Conservation (phyloP, 2,113 vertebrate genomes). For the Noctilio leporinus region DNA sequence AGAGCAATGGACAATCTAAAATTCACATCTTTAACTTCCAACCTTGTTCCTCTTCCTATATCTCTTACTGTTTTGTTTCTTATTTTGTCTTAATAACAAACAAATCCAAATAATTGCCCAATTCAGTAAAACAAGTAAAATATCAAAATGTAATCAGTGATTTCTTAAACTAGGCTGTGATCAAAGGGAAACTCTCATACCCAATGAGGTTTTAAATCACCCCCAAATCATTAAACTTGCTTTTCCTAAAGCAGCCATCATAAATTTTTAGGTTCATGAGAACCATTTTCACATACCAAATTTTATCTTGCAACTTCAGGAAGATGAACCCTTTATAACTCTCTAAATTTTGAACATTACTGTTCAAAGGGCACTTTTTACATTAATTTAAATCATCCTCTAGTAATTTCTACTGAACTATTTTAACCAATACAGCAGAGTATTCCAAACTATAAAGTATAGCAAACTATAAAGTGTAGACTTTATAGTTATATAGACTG, state of each 20-base stretch:
- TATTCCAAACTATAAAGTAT: neutral
- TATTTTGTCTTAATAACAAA: neutral
- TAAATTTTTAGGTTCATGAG: neutral
- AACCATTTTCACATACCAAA: neutral
- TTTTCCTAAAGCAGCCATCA: neutral
- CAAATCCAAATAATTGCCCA: neutral
- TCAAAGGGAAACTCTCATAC: neutral
- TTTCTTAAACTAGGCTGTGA: slow-evolving; percentile 4
- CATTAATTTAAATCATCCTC: neutral
- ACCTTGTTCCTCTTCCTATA: neutral
- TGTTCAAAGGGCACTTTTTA: neutral
- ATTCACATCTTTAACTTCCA: neutral
- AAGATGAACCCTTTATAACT: neutral
- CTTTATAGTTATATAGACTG: neutral
- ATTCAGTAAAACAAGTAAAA: neutral
- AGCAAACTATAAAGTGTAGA: neutral
- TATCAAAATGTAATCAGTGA: neutral
- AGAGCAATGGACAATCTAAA: neutral
- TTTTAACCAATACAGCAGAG: neutral
- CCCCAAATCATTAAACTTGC: neutral
- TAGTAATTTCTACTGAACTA: neutral
- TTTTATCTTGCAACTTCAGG: neutral
- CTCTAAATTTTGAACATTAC: neutral
- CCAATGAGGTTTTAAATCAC: neutral
- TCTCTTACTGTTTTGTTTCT: neutral